Evolutionary conservation across 2,888 invertebrate species (phyloP), one percentile per base, ranked within the genome.

Genomic region (Morpho deidamia): DNA sequence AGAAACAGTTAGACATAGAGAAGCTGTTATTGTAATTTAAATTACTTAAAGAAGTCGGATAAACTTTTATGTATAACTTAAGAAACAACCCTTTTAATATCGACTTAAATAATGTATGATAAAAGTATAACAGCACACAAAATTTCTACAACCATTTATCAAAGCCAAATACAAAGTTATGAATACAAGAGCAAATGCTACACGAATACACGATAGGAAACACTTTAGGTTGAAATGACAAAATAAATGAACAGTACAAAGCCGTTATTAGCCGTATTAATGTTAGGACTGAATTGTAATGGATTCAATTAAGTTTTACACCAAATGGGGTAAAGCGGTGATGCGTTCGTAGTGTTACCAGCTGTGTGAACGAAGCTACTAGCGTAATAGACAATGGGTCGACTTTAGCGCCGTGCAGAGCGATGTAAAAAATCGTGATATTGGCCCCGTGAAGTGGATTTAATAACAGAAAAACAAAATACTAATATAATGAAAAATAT

Each of bases 391-490:
- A 81, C 85, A 85, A 87, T 87, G 88, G 88, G 88, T 87, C 72
- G 87, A 87, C 88, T 87, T 87, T 67, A 74, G 23, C 74, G 83
- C 71, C 83, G 81, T 75, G 76, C 68, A 74, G 75, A 71, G 62
- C 72, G 80, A 81, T 63, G 48, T 53, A 50, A 39, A 42, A 48
- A 49, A 44, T 47, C 39, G 49, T 58, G 56, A 51, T 53, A 53
- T 46, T 47, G 56, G 33, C 44, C 44, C 34, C 44, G 32, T 43
- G 35, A 34, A 10, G n/a, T 23, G 40, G 11, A 34, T 11, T 9
- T 32, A 37, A 51, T 46, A 7, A 51, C 39, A 44, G 4, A 14
- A 44, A 44, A 43, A 10, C 39, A 39, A 33, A 39, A 11, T 7
- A 10, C 10, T n/a, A n/a, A n/a, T n/a, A n/a, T n/a, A n/a, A n/a